Evolutionary conservation across 1,140 invertebrate genomes (phyloP), one percentile per base, ranked within the genome.

Genomic region (Lysiphlebus fabarum): DNA sequence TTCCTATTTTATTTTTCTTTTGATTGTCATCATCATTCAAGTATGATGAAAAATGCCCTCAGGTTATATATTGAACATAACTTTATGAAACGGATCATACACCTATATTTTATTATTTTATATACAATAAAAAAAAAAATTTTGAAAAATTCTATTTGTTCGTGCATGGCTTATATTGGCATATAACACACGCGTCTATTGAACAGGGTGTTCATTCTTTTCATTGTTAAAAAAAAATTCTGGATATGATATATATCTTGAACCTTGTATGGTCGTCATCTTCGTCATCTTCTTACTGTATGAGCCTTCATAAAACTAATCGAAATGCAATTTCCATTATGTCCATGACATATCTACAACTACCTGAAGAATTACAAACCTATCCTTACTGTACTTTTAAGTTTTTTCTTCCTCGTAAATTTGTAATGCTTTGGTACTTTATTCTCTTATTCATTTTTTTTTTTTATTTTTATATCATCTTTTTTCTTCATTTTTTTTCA

Each of bases 281-380:
- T 54, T 26, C 2, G 17, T 26, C 17, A 4, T 26, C 17, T 47
- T 54, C 41, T 54, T 17, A 7, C 14, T 10, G 53, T 33, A 11
- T 10, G 45, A 50, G 55, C 56, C 63, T 73, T 69, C 70, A 61
- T 65, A 66, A 73, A 74, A 65, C 64, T 65, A 71, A 73, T 74
- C 63, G 70, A 73, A 75, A 72, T 71, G 68, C 72, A 74, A 76
- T 76, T 75, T 75, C 69, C 73, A 67, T 59, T 58, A 59, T 58
- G 64, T 66, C 64, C 54, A 48, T 44, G 41, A 26, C 59, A 57
- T 61, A 61, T 61, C 59, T 61, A 57, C 54, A 26, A 26, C 17
- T 26, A 26, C 17, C 17, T 26, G 17, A 41, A 61, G 34, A 48
- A 7, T 43, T 37, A 49, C 42, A 36, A 43, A 59, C 44, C 48